Evolutionary conservation across 2,113 vertebrate species (phyloP).

Genomic region (Nyctereutes procyonoides): DNA sequence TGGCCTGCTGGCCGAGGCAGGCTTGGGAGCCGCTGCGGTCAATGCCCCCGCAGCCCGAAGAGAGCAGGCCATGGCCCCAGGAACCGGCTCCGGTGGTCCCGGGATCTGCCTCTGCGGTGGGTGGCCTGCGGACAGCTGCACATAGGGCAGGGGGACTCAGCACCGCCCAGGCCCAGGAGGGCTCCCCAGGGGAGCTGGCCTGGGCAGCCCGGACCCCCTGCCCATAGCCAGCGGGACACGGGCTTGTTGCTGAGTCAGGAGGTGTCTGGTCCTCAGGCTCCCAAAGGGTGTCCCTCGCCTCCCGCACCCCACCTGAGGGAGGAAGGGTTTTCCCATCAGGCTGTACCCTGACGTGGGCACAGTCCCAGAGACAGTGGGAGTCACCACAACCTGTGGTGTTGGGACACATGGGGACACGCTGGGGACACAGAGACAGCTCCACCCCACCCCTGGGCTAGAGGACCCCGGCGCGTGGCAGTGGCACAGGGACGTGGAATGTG

Average conservation of each 20-base stretch:
- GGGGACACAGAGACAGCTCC: not conserved
- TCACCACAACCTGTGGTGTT: no score
- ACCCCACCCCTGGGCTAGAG: not conserved
- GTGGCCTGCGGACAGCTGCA: fast-evolving
- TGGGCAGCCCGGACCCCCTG: not conserved
- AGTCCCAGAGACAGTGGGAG: not conserved
- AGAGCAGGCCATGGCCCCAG: not conserved
- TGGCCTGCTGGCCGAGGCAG: not conserved
- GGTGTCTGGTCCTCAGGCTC: not conserved
- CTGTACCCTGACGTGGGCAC: fast-evolving
- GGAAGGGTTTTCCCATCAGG: not conserved
- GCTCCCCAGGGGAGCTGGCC: not conserved
- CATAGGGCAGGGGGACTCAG: no score
- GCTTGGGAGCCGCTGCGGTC: not conserved
- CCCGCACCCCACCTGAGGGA: not conserved
- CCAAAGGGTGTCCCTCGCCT: not conserved
- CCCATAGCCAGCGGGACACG: not conserved
- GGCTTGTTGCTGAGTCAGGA: not conserved
- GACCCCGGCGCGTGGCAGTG: not conserved
- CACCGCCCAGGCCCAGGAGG: not conserved
- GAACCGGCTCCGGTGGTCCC: not conserved
- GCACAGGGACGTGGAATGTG: fast-evolving
- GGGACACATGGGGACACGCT: fast-evolving
- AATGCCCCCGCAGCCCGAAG: not conserved
- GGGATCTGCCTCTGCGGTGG: not conserved